Evolutionary conservation across 2,888 invertebrate species (phyloP).

Genomic region (Agrochola lota): DNA sequence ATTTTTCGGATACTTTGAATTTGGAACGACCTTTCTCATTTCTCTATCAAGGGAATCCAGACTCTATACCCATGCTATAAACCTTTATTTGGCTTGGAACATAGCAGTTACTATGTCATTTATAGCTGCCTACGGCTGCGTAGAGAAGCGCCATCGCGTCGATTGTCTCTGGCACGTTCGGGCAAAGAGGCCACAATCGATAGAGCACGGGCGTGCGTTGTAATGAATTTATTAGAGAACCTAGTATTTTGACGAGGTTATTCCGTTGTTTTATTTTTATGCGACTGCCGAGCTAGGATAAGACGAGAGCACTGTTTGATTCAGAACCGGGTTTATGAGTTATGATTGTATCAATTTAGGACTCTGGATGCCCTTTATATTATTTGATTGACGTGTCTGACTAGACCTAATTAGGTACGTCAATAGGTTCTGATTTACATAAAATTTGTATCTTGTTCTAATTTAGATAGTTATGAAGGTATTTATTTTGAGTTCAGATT

Average conservation of each 20-base stretch:
- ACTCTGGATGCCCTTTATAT: background rate
- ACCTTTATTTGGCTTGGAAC: slow-evolving; percentile 53
- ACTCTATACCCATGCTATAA: slow-evolving; percentile 58
- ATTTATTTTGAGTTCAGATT: background rate
- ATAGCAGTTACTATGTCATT: slow-evolving; percentile 65
- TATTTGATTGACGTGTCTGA: background rate
- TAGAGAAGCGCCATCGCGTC: slow-evolving; percentile 89
- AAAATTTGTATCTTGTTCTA: background rate
- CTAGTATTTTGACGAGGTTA: slow-evolving; percentile 74
- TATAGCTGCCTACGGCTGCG: slow-evolving; percentile 76
- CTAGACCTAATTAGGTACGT: background rate
- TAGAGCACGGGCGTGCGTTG: slow-evolving; percentile 90
- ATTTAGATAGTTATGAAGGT: background rate
- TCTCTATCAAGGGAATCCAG: slow-evolving; percentile 53
- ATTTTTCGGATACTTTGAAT: slow-evolving; percentile 76
- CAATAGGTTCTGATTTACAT: background rate
- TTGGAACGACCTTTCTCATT: slow-evolving; percentile 67
- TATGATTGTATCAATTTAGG: background rate
- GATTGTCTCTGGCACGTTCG: slow-evolving; percentile 90
- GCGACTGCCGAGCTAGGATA: slow-evolving; percentile 38
- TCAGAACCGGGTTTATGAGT: background rate
- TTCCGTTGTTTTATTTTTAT: slow-evolving; percentile 59
- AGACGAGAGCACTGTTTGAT: slow-evolving; percentile 30
- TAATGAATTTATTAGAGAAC: slow-evolving; percentile 89
- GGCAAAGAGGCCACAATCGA: slow-evolving; percentile 89